These are phyloP conservation scores for Busseola fusca DNA, from an alignment of 2,888 invertebrate genomes.

Conservation along the genomic window DNA sequence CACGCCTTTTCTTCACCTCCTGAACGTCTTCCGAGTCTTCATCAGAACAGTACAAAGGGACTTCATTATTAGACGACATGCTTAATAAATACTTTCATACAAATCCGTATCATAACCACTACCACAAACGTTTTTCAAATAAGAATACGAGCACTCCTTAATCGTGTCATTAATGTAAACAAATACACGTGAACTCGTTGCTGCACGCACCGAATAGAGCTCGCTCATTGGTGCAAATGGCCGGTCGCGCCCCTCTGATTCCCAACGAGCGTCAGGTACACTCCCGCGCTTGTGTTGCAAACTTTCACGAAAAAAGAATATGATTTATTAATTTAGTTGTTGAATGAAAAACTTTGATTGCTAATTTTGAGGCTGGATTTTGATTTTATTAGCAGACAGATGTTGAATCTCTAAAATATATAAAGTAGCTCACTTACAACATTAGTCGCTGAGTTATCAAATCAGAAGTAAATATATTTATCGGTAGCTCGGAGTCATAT, in stretches of 20 bases:
- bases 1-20: slow-evolving; percentile 30
- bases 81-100: slow-evolving; percentile 17
- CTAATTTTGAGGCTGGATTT: not conserved
- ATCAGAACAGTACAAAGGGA: slow-evolving; percentile 35
- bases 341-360: not conserved
- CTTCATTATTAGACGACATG: slow-evolving; percentile 24
- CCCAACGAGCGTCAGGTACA: not conserved
- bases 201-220: not conserved
- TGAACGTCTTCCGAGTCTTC: slow-evolving; percentile 30
- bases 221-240: too few relatives aligned
- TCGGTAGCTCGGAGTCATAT: too few relatives aligned
- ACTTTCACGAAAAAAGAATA: not conserved
- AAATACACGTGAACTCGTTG: not conserved
- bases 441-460: too few relatives aligned
- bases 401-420: too few relatives aligned
- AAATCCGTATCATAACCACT: slow-evolving; percentile 9
- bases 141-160: slow-evolving; percentile 7
- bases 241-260: not conserved
- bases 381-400: not conserved
- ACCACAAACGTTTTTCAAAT: slow-evolving; percentile 15
- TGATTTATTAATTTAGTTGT: not conserved
- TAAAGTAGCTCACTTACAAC: too few relatives aligned
- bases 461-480: too few relatives aligned
- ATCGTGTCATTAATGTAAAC: not conserved
- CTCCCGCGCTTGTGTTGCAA: not conserved